These are phyloP conservation scores for Podilymbus podiceps DNA, from an alignment of 2,113 vertebrate genomes.

Conservation along the genomic window DNA sequence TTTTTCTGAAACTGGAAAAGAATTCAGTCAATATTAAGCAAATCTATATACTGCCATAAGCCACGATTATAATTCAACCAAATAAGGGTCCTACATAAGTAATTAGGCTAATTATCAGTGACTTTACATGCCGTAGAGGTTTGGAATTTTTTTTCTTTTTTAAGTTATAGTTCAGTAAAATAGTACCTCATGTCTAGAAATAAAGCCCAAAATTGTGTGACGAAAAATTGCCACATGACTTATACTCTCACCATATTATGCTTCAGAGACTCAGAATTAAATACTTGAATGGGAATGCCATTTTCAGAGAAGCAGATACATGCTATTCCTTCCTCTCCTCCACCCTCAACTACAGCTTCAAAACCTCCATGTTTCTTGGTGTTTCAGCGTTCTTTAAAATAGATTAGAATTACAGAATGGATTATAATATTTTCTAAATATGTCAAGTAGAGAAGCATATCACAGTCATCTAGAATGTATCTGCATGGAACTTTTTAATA, in stretches of 20 bases:
- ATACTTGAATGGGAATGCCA: background rate
- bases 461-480: background rate
- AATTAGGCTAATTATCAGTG: background rate
- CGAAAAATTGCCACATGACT: background rate
- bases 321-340: background rate
- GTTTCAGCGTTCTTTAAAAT: background rate
- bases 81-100: background rate
- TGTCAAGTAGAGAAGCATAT: background rate
- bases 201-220: background rate
- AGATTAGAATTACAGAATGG: background rate
- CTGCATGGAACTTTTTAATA: background rate
- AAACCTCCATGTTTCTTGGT: background rate
- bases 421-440: background rate
- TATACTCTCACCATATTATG: background rate
- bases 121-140: background rate
- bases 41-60: background rate
- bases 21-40: background rate
- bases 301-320: background rate
- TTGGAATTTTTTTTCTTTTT: background rate
- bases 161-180: background rate
- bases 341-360: background rate
- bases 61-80: background rate
- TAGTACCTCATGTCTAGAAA: background rate
- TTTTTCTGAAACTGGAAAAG: background rate
- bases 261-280: background rate